Evolutionary conservation across 2,888 invertebrate species (phyloP).

Genomic region (Troides aeacus): DNA sequence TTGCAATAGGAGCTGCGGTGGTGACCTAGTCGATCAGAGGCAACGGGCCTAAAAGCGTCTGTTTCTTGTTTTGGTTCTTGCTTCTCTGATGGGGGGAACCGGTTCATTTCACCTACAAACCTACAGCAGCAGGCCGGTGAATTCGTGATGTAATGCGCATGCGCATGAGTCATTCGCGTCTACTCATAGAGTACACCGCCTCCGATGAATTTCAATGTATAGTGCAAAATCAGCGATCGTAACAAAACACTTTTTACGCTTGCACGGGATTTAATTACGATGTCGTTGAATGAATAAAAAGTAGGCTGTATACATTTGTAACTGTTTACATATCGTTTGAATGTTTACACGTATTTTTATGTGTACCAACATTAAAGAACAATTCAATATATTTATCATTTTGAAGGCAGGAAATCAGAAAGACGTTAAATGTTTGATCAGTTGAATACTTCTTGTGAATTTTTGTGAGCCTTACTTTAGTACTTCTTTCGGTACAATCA

Average conservation of each 20-base stretch:
- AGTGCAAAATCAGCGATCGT: constrained; percentile 1
- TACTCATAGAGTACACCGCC: background rate
- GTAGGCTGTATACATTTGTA: background rate
- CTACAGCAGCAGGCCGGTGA: background rate
- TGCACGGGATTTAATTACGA: background rate
- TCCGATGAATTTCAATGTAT: constrained; percentile 6
- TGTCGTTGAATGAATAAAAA: background rate
- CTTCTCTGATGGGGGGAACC: constrained; percentile 5
- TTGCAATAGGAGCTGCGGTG: no score
- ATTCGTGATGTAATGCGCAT: constrained; percentile 16
- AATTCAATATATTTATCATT: no score
- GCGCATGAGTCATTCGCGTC: constrained; percentile 10
- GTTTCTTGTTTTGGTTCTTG: background rate
- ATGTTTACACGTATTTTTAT: no score
- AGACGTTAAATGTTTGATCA: no score
- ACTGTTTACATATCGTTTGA: background rate
- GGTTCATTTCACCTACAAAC: constrained; percentile 27
- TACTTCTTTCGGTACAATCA: no score
- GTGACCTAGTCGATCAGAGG: no score
- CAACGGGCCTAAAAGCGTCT: no score
- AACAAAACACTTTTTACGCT: constrained; percentile 2
- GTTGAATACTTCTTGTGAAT: no score
- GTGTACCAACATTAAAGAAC: no score
- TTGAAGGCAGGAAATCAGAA: no score
- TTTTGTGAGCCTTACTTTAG: no score